These are phyloP conservation scores for Poeciliopsis paucimaculata DNA, from an alignment of 2,797 vertebrate species.

Conservation along the genomic window DNA sequence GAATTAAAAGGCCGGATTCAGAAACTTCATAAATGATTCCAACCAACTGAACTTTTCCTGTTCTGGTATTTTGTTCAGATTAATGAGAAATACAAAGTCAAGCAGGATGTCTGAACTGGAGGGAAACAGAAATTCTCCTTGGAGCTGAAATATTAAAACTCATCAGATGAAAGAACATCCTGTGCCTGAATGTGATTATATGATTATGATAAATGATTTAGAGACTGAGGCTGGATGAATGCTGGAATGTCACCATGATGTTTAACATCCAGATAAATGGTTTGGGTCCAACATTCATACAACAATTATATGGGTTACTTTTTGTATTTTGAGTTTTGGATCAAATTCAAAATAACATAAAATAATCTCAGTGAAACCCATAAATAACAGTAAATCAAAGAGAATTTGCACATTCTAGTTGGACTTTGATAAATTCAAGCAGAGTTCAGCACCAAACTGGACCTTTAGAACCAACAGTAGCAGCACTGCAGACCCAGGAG, in stretches of 20 bases:
- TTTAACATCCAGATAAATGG: background rate
- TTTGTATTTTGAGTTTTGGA: background rate
- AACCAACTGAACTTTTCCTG: background rate
- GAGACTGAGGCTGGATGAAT: background rate
- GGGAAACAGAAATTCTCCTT: background rate
- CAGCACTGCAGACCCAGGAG: too few relatives aligned
- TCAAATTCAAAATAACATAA: background rate
- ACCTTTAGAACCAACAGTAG: background rate
- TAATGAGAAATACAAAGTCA: background rate
- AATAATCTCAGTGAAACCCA: background rate
- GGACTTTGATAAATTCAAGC: background rate
- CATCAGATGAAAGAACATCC: background rate
- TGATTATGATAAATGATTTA: background rate
- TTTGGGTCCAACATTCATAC: background rate
- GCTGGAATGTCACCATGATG: background rate
- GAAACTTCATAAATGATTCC: background rate
- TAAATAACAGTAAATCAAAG: background rate
- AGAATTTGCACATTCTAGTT: background rate
- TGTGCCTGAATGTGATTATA: background rate
- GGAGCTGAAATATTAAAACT: background rate
- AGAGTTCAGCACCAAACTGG: background rate
- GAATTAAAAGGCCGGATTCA: background rate
- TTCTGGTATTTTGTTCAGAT: background rate
- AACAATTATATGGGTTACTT: background rate
- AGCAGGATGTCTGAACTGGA: background rate